phyloP scores from a whole-genome alignment of 2,888 invertebrate genomes.

The Stenurella melanura region DNA sequence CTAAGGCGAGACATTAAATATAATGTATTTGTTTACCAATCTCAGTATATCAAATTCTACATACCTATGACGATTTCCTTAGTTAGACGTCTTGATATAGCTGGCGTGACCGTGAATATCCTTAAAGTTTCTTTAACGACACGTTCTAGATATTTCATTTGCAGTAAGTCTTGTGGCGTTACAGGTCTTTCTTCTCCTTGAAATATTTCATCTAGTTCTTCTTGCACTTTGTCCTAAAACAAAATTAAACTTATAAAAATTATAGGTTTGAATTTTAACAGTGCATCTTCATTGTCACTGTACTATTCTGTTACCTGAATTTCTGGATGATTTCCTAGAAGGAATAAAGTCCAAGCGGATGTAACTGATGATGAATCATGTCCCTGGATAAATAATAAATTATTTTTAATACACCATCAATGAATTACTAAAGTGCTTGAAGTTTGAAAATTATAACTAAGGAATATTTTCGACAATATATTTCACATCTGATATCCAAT shows the following conservation, averaged over 20 bases:
- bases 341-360: not conserved
- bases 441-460: too few relatives aligned
- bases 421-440: too few relatives aligned
- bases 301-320: not conserved
- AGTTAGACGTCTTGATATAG: not conserved
- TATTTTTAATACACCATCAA: not conserved
- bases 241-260: not conserved
- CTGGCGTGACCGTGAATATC: not conserved
- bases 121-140: not conserved
- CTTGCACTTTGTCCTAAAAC: not conserved
- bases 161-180: conserved; percentile 65
- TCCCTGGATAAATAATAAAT: not conserved
- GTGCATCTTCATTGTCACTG: too few relatives aligned
- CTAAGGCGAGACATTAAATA: too few relatives aligned
- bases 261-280: too few relatives aligned
- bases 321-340: not conserved
- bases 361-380: not conserved
- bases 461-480: too few relatives aligned
- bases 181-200: conserved; percentile 61
- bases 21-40: not conserved
- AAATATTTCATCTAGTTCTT: not conserved
- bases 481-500: too few relatives aligned
- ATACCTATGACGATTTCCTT: not conserved
- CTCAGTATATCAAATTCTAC: not conserved
- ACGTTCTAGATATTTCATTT: conserved; percentile 67